Base-by-base conservation (phyloP, 2,888 invertebrate genomes). In the Galerucella pusilla region DNA sequence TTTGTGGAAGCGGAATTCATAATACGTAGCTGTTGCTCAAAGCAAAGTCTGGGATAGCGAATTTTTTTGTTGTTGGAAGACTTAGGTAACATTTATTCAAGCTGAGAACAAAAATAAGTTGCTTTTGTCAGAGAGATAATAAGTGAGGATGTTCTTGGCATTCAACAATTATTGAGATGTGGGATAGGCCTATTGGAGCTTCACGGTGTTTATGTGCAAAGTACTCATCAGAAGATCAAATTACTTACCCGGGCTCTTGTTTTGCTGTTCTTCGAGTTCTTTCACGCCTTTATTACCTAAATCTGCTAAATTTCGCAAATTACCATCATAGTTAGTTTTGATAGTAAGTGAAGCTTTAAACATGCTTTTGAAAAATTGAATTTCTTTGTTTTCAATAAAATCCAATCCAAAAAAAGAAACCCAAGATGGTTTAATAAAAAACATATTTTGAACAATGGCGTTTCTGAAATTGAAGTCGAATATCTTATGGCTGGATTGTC, bases 281-380 rank as follows among this genome's bases (percentile, higher is more conserved):
- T 35, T 71, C 63, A 28, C 65, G n/a, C 2, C 73, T 65, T 60
- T 73, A 57, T 74, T 49, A 54, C 78, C 45, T 49, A 90, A 88
- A 83, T 91, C 91, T 2, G 91, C 88, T 77, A 91, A 89, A 82
- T 91, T 91, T 0, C 90, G 90, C 1, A 89, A 88, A 78, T 89
- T 78, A 78, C 67, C 42, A 78, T 75, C 3, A 60, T 63, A 81
- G 70, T 68, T 20, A 63, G 68, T 87, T 78, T 10, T 80, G 60
- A n/a, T n/a, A 35, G 79, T 73, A 2, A 87, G 80, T 0, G 85
- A 80, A 0, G 83, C 77, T 71, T 77, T 82, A 46, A 87, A 85
- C 54, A 84, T 81, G n/a, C 75, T 78, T 14, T 78, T 59, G 61
- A 88, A 80, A 80, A 84, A 85, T 0, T 79, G 59, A 11, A 81